Percentiles rank a stretch among this genome's conserved stretches.
phyloP scores from a whole-genome alignment of 2,797 vertebrate genomes.

The Ara ararauna region DNA sequence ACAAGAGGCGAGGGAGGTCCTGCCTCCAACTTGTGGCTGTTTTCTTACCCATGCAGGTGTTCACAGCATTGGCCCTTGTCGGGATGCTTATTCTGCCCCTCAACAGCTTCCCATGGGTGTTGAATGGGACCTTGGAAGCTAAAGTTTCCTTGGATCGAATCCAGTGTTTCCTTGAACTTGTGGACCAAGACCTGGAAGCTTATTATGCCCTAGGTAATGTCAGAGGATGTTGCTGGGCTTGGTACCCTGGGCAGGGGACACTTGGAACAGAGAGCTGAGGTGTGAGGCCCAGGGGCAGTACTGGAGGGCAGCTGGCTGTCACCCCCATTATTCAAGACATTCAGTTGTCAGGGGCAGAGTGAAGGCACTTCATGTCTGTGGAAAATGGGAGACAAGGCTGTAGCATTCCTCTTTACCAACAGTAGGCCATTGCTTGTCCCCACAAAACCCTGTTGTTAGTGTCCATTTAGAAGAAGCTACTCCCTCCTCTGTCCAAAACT shows the following conservation, averaged over 20 bases:
- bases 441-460: neutral
- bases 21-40: neutral
- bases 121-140: constrained; percentile 91
- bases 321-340: neutral
- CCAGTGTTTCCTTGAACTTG: constrained; percentile 87
- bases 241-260: neutral
- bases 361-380: neutral
- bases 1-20: neutral
- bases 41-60: constrained; percentile 82
- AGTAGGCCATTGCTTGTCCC: neutral
- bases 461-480: neutral
- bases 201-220: constrained; percentile 87
- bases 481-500: neutral
- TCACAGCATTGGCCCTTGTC: constrained; percentile 92
- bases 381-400: neutral
- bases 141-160: constrained; percentile 95
- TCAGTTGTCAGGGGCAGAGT: neutral
- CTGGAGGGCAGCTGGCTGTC: neutral
- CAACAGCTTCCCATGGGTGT: constrained; percentile 94
- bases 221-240: neutral
- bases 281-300: neutral
- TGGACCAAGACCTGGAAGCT: constrained; percentile 84
- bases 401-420: neutral
- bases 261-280: neutral
- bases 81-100: constrained; percentile 94